Conservation (phyloP, 2,113 vertebrate genomes). For the Calyptommatus sinebrachiatus region DNA sequence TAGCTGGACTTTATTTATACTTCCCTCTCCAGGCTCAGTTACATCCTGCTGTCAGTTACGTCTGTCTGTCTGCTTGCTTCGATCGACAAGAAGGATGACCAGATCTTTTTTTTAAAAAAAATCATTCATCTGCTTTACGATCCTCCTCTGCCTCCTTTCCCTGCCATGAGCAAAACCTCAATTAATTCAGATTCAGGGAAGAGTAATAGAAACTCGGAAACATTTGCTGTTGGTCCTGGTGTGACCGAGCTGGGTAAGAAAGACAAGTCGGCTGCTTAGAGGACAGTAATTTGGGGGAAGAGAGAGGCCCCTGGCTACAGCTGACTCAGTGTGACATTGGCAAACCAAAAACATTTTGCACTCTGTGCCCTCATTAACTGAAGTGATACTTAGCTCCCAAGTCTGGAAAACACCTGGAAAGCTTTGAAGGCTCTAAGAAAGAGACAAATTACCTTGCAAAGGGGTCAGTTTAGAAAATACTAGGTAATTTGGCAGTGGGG, state of each 20-base stretch:
- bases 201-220: background rate
- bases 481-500: background rate
- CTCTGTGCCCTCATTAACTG: conserved; percentile 21
- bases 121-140: conserved; percentile 3
- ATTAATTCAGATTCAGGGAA: background rate
- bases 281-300: background rate
- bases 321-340: conserved; percentile 13
- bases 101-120: conserved; percentile 7
- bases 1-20: conserved; percentile 73
- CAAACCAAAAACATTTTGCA: background rate
- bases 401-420: conserved; percentile 10
- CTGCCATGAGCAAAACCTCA: background rate
- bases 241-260: background rate
- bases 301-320: background rate
- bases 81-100: conserved; percentile 27
- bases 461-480: background rate
- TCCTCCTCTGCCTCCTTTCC: conserved; percentile 8
- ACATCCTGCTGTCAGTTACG: conserved; percentile 61
- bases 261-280: background rate
- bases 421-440: background rate
- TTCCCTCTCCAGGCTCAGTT: conserved; percentile 51
- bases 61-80: conserved; percentile 1
- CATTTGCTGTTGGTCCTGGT: background rate
- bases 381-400: background rate
- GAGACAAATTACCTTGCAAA: background rate